Evolutionary conservation across 2,797 vertebrate species (phyloP), one percentile per base, ranked within the genome.

Genomic region (Spheniscus humboldti): DNA sequence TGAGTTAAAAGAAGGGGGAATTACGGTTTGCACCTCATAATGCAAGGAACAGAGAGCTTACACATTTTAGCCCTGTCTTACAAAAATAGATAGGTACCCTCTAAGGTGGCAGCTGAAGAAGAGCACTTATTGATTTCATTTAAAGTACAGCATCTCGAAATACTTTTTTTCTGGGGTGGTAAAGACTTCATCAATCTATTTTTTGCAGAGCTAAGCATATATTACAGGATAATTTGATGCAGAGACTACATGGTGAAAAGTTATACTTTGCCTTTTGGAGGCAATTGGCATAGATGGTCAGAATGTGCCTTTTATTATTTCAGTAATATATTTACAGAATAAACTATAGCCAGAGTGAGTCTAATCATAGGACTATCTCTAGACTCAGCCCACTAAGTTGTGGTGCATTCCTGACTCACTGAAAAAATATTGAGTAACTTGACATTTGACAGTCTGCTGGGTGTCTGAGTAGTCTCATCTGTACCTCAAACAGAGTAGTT

Each of bases 1-100:
- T 5, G 8, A 55, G 33, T 25, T n/a, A 30, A 35, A 13, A 35
- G 13, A 22, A 43, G 22, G 6, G 39, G 9, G 25, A 48, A 30
- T 41, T 41, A n/a, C 2, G 1, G 30, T 50, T 50, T 30, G 62
- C 2, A 0, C 7, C 7, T 81, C 50, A 8, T 9, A 39, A 39
- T 17, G 18, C 41, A 67, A 33, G 2, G 2, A 71, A 45, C 15
- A 28, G 13, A n/a, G 11, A 25, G 47, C 15, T 75, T 50, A 13
- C 11, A 27, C 18, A 27, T 23, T 31, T 68, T 39, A 13, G 13
- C 30, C 6, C 35, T 17, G 10, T 43, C 10, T 31, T 73, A 67
- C 10, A 17, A 84, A 78, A 68, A 87, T 15, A 41, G 37, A 41
- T 7, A 17, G 9, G 14, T 68, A 63, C 9, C 10, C 18, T 55